A percentile compares a stretch with the other conserved stretches of the same genome.
These are phyloP conservation scores for Aricia agestis DNA, from an alignment of 1,140 invertebrate species.

Conservation along the genomic window DNA sequence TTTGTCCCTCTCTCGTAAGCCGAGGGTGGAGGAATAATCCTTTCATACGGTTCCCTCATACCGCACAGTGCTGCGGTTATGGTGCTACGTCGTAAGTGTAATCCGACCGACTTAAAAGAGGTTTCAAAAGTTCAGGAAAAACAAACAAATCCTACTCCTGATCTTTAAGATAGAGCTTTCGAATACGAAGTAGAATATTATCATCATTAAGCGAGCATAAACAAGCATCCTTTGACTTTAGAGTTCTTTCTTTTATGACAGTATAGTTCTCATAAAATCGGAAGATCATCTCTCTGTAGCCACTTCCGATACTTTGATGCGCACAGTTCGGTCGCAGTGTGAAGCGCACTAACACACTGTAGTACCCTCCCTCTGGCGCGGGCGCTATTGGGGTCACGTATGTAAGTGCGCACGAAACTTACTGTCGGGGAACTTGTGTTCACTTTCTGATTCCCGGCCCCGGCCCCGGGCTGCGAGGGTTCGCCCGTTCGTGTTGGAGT, in stretches of 20 bases:
- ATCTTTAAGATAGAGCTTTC: no score
- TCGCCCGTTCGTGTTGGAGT: background rate
- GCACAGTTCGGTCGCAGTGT: background rate
- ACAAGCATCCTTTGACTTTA: no score
- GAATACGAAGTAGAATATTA: no score
- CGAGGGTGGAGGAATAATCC: conserved; percentile 26
- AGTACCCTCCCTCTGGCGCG: background rate
- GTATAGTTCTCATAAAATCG: no score
- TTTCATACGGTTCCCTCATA: background rate
- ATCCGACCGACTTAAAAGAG: no score
- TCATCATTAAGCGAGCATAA: no score
- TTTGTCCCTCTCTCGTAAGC: conserved; percentile 26
- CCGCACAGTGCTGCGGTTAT: background rate
- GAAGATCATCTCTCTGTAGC: no score
- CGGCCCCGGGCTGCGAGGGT: background rate
- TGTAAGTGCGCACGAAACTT: conserved; percentile 3
- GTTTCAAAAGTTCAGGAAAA: no score
- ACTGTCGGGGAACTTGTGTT: background rate
- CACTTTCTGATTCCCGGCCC: background rate
- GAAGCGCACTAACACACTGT: background rate
- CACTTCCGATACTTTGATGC: no score
- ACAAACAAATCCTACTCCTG: no score
- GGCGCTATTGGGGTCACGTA: conserved; percentile 1
- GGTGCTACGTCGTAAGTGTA: no score
- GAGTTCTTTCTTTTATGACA: no score